Evolutionary conservation across 1,140 invertebrate genomes (phyloP).

Genomic region (Drosophila pectinifera): DNA sequence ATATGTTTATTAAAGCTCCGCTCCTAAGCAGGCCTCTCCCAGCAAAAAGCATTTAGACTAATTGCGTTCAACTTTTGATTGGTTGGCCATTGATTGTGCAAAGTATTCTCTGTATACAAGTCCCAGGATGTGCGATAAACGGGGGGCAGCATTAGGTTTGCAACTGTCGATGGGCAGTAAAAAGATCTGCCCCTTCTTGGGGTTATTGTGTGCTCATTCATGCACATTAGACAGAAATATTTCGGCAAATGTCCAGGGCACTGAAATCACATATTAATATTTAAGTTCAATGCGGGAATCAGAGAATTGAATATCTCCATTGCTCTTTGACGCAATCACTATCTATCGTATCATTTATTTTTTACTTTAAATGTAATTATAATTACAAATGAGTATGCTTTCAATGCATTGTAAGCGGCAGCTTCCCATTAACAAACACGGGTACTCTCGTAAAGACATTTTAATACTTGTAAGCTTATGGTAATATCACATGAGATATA

Average conservation of each 20-base stretch:
- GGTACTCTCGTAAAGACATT: too few species aligned
- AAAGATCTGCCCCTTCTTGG: conserved; percentile 48
- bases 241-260: conserved; percentile 58
- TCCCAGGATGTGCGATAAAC: conserved; percentile 10
- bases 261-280: conserved; percentile 52
- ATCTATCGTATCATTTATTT: too few species aligned
- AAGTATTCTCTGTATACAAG: conserved; percentile 33
- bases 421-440: too few species aligned
- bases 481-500: too few species aligned
- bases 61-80: conserved; percentile 78
- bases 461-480: too few species aligned
- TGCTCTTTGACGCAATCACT: too few species aligned
- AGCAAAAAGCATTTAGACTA: conserved; percentile 58
- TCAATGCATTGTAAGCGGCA: too few species aligned
- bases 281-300: conserved; percentile 21
- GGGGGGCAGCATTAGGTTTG: conserved; percentile 69
- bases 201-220: conserved; percentile 48
- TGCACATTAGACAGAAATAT: conserved; percentile 67
- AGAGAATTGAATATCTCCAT: too few species aligned
- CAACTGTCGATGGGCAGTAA: conserved; percentile 61
- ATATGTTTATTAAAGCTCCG: conserved; percentile 78
- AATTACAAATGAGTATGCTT: too few species aligned
- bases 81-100: conserved; percentile 68
- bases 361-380: too few species aligned
- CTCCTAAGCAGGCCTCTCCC: conserved; percentile 65